Evolutionary conservation across 2,797 vertebrate genomes (phyloP).

Genomic region (Lates japonicus): DNA sequence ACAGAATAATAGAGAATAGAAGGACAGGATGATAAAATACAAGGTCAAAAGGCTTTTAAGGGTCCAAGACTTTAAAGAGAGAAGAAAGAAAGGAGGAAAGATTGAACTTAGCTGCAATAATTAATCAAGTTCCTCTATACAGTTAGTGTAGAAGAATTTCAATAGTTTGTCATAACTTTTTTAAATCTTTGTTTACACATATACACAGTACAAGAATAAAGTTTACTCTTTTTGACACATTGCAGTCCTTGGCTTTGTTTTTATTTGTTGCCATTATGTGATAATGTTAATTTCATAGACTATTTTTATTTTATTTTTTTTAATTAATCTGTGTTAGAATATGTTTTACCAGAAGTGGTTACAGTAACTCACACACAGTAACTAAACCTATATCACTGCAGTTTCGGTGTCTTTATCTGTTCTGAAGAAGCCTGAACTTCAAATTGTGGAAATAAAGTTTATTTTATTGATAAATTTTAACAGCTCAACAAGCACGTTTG

Average conservation of each 20-base stretch:
- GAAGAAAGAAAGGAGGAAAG: neutral
- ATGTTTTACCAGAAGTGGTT: too few species aligned
- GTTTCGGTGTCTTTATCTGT: too few species aligned
- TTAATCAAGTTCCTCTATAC: neutral
- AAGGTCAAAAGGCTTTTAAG: neutral
- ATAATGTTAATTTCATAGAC: neutral
- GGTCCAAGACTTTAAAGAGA: neutral
- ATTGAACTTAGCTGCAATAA: neutral
- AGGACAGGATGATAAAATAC: neutral
- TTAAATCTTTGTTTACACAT: neutral
- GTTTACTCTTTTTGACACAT: conserved; percentile 1
- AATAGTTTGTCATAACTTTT: neutral
- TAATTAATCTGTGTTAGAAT: too few species aligned
- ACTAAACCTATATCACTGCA: too few species aligned
- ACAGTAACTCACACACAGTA: too few species aligned
- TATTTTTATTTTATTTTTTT: too few species aligned
- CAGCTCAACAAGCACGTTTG: too few species aligned
- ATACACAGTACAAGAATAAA: conserved; percentile 26
- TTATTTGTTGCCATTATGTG: neutral
- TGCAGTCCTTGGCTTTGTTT: too few species aligned
- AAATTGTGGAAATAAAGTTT: too few species aligned
- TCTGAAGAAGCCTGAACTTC: too few species aligned
- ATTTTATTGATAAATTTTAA: too few species aligned
- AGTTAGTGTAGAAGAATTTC: neutral
- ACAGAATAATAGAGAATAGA: neutral